These are phyloP conservation scores for Vireo altiloquus DNA, from an alignment of 2,113 vertebrate genomes.

Conservation along the genomic window DNA sequence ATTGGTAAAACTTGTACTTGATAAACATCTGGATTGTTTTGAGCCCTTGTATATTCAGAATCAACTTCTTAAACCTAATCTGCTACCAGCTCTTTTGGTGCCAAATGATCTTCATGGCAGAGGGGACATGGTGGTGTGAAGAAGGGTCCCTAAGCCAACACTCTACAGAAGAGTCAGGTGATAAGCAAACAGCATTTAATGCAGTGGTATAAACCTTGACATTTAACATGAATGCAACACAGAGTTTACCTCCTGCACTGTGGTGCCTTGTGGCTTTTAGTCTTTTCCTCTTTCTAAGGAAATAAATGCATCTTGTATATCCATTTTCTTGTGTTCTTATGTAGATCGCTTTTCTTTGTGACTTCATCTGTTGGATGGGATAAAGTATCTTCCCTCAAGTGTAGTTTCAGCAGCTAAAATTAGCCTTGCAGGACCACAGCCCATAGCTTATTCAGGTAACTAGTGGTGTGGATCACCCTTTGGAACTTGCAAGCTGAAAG, in stretches of 20 bases:
- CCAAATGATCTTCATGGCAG: not conserved
- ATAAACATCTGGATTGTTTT: not conserved
- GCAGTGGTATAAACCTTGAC: not conserved
- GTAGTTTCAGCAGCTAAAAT: not conserved
- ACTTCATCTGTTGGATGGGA: not conserved
- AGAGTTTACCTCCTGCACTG: rapidly evolving
- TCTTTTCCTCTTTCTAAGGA: not conserved
- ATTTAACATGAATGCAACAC: not conserved
- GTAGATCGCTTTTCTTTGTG: not conserved
- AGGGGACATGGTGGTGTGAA: not conserved
- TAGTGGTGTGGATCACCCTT: not conserved
- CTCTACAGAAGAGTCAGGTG: not conserved
- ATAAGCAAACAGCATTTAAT: not conserved
- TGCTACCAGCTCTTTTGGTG: not conserved
- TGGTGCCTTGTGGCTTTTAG: not conserved
- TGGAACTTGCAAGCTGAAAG: not conserved
- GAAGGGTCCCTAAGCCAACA: not conserved
- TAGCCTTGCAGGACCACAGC: not conserved
- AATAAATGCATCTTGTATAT: not conserved
- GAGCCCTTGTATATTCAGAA: not conserved
- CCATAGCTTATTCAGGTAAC: not conserved
- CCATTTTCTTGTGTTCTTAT: not conserved
- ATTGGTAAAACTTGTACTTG: not conserved
- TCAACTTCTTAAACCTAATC: not conserved
- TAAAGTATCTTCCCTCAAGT: not conserved